Base-by-base conservation (phyloP, 2,797 vertebrate species). In the Merluccius polli region DNA sequence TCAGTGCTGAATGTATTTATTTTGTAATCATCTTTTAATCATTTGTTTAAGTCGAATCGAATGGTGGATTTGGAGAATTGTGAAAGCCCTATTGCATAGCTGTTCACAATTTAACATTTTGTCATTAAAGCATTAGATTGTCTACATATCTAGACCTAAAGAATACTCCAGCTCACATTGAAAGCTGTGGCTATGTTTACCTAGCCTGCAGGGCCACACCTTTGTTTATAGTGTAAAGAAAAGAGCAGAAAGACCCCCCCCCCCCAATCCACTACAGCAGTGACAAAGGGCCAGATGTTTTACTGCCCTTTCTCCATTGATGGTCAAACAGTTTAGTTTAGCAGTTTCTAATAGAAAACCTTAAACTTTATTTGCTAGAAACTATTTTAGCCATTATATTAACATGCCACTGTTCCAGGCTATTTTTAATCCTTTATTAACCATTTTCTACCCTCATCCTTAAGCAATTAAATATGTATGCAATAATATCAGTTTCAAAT, bases 211-310 rank as follows among this genome's bases (percentile, higher is more conserved):
- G 29, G 29, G 35, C 21, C 75, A 77, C 75, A 73, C 75, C 75
- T 77, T 77, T 77, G 75, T 77, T 68, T 59, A 68, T 68, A 77
- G 71, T 67, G 75, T 73, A 77, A 77, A 77, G 75, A 77, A 59
- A 44, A 18, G 12, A 30, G 44, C 21, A 1, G 33, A n/a, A 5
- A 73, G 10, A 0, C 2, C 12, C 21, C 48, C 10, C 24, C 11
- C 35, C 70, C 36, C 27, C 36, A 12, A 68, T 30, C 32, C 59
- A 59, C 24, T 29, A 67, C 65, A 30, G 59, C 74, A 69, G 67
- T 18, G 15, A 69, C 67, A 69, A 69, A 30, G 21, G 36, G 71
- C 71, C 71, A 38, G 35, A 41, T 72, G 71, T 72, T 27, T 72
- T 18, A 31, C 71, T 30, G 15, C 71, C 38, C 71, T 18, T 72